Evolutionary conservation across 1,140 invertebrate species (phyloP).

Genomic region (Galendromus occidentalis): DNA sequence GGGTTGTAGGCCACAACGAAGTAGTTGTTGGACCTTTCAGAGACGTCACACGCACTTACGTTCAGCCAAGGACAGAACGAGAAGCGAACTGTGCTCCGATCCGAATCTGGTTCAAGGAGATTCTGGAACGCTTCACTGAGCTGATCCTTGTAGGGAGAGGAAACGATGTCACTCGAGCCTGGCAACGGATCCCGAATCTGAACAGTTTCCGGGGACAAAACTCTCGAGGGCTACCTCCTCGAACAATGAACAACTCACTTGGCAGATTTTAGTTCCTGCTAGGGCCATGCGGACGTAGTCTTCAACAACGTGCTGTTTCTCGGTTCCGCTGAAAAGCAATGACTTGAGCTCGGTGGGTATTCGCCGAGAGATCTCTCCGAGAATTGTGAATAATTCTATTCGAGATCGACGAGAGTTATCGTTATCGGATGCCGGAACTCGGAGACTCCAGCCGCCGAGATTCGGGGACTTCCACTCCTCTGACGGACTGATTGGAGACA

Average conservation of each 20-base stretch:
- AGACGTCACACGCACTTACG: conserved; percentile 32
- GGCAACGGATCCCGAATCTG: too few relatives aligned
- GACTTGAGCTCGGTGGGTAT: neutral
- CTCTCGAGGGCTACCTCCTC: too few relatives aligned
- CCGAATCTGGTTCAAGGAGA: conserved; percentile 3
- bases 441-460: too few relatives aligned
- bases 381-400: too few relatives aligned
- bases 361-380: neutral
- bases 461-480: too few relatives aligned
- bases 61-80: conserved; percentile 39
- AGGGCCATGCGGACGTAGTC: conserved; percentile 49
- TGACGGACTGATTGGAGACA: too few relatives aligned
- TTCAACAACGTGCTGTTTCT: conserved; percentile 63
- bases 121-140: conserved; percentile 10
- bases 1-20: conserved; percentile 59
- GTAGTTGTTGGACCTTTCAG: conserved; percentile 40
- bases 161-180: too few relatives aligned
- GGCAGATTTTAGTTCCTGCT: conserved; percentile 15
- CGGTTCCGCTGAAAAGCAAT: conserved; percentile 43
- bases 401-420: too few relatives aligned
- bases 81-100: neutral
- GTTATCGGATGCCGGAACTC: too few relatives aligned
- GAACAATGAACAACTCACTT: conserved; percentile 16
- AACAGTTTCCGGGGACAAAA: too few relatives aligned
- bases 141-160: neutral